Percentiles rank a stretch among this genome's conserved stretches.
Evolutionary conservation across 1,140 invertebrate species (phyloP).

Genomic region (Antheraea pernyi): DNA sequence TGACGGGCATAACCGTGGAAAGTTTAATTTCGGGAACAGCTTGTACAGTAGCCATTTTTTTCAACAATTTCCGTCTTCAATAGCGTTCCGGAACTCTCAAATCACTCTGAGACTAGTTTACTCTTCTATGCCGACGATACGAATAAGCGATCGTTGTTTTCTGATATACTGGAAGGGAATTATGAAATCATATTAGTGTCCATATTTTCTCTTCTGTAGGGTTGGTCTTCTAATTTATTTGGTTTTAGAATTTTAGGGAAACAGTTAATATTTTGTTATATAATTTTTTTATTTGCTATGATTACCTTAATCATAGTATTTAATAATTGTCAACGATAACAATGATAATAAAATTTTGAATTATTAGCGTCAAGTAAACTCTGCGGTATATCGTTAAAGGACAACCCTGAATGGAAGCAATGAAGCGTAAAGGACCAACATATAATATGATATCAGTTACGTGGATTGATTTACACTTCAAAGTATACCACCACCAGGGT

Average conservation of each 20-base stretch:
- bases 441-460: slow-evolving; percentile 32
- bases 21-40: slow-evolving; percentile 52
- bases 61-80: slow-evolving; percentile 22
- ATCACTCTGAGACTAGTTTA: slow-evolving; percentile 16
- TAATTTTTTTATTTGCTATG: too few species aligned
- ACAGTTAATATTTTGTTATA: too few species aligned
- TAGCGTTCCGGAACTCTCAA: slow-evolving; percentile 14
- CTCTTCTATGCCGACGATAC: slow-evolving; percentile 21
- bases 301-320: too few species aligned
- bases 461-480: slow-evolving; percentile 36
- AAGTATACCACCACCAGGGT: slow-evolving; percentile 20
- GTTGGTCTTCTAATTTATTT: slow-evolving; percentile 18
- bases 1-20: slow-evolving; percentile 43
- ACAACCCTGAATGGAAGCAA: slow-evolving; percentile 33
- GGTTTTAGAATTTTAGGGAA: background rate
- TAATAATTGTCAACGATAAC: too few species aligned
- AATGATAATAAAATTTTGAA: too few species aligned
- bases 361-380: too few species aligned
- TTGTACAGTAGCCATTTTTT: slow-evolving; percentile 65
- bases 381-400: background rate
- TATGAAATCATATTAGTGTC: slow-evolving; percentile 45
- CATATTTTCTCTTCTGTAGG: slow-evolving; percentile 31
- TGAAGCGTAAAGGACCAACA: slow-evolving; percentile 38
- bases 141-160: slow-evolving; percentile 30
- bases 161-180: slow-evolving; percentile 42